These are phyloP conservation scores for Sturmia bella DNA, from an alignment of 2,888 invertebrate species.

Conservation along the genomic window DNA sequence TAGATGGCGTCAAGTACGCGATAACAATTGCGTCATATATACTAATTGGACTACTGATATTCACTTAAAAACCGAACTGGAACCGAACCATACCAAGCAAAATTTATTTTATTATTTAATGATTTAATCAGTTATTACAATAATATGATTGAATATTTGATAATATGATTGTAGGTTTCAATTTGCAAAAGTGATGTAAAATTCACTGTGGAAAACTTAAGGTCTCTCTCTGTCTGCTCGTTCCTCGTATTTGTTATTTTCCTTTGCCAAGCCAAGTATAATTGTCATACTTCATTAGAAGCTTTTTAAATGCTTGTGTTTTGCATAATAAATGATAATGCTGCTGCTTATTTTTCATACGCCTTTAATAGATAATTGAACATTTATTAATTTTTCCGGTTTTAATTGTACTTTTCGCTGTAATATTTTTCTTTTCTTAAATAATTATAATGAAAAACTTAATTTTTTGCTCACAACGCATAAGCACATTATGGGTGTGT, in stretches of 20 bases:
- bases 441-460: conserved; percentile 40
- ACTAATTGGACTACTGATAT: no score
- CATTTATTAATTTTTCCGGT: conserved; percentile 70
- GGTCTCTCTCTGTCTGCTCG: no score
- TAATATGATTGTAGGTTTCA: no score
- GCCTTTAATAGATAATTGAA: conserved; percentile 69
- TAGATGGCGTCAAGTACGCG: no score
- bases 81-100: no score
- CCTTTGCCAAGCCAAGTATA: conserved; percentile 13
- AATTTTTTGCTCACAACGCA: neutral
- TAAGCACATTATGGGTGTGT: neutral
- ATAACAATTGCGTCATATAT: no score
- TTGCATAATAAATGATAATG: conserved; percentile 69
- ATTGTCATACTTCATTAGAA: conserved; percentile 54
- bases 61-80: no score
- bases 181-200: no score
- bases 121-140: no score
- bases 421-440: conserved; percentile 45
- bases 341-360: conserved; percentile 28
- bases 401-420: conserved; percentile 63
- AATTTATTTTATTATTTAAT: no score
- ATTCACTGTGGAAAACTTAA: no score
- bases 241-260: conserved; percentile 20
- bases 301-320: conserved; percentile 48
- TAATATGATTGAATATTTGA: no score